phyloP scores from a whole-genome alignment of 2,888 invertebrate genomes.

The Dichetophora obliterata region DNA sequence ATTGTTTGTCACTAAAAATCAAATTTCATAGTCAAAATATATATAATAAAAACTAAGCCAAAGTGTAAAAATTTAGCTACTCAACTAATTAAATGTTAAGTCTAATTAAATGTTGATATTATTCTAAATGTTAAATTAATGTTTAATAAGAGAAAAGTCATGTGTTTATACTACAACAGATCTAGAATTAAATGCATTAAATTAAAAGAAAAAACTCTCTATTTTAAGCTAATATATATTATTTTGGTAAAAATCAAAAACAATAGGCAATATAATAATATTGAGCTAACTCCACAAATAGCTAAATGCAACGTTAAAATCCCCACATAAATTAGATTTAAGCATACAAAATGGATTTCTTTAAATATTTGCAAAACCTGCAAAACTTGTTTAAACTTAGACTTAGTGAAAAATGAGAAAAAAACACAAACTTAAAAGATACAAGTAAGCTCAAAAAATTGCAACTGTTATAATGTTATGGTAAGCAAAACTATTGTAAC shows the following conservation, averaged over 20 bases:
- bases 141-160: not conserved
- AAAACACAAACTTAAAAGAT: not conserved
- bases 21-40: constrained; percentile 15
- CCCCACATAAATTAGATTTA: not conserved
- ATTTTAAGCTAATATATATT: not conserved
- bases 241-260: not conserved
- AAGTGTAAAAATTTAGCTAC: not conserved
- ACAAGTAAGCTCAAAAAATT: not conserved
- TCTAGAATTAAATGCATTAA: not conserved
- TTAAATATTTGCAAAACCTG: constrained; percentile 32
- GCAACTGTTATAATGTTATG: too few species aligned
- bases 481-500: not conserved
- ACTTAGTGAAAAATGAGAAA: too few species aligned
- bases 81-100: constrained; percentile 1
- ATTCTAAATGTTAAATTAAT: constrained; percentile 11
- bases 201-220: not conserved
- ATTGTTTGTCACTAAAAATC: constrained; percentile 6
- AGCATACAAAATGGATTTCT: constrained; percentile 35
- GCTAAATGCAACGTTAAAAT: not conserved
- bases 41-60: not conserved
- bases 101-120: constrained; percentile 11
- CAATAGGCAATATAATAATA: not conserved
- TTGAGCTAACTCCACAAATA: not conserved
- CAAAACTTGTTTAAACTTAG: not conserved
- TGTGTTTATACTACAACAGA: constrained; percentile 1